Conservation (phyloP, 2,113 vertebrate species). For the Montifringilla adamsi region DNA sequence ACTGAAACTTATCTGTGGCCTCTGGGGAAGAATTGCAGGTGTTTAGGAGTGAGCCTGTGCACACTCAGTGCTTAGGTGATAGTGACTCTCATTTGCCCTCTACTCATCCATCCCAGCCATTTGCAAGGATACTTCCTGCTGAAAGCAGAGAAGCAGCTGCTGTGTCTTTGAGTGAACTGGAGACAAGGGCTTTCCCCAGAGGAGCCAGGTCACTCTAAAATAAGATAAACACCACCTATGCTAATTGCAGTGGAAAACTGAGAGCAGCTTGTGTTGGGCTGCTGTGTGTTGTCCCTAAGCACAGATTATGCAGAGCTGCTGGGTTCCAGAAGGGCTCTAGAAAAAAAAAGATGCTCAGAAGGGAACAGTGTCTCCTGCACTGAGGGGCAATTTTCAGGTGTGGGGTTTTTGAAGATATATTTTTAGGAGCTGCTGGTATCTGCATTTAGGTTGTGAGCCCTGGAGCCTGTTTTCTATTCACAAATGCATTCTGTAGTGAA, state of each 20-base stretch:
- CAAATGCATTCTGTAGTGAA: not conserved
- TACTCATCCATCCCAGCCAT: not conserved
- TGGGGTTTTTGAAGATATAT: not conserved
- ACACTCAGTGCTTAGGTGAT: not conserved
- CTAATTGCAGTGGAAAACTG: not conserved
- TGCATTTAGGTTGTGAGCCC: not conserved
- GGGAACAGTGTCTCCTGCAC: not conserved
- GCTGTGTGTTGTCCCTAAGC: not conserved
- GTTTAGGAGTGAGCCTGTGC: not conserved
- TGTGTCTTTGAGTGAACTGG: not conserved
- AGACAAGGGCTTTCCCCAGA: not conserved
- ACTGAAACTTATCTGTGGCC: not conserved
- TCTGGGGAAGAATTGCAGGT: not conserved
- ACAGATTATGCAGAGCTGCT: not conserved
- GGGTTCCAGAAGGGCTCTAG: not conserved
- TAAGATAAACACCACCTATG: slow-evolving; percentile 12
- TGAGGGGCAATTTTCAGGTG: not conserved
- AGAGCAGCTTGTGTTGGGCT: not conserved
- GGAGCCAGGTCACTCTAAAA: not conserved
- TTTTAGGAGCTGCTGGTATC: not conserved
- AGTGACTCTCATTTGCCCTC: not conserved
- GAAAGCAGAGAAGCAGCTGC: not conserved
- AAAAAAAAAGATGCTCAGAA: not conserved
- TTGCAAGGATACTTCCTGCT: not conserved
- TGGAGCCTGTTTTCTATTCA: not conserved